Evolutionary conservation across 1,140 invertebrate genomes (phyloP).

Genomic region (Drosophila varians): DNA sequence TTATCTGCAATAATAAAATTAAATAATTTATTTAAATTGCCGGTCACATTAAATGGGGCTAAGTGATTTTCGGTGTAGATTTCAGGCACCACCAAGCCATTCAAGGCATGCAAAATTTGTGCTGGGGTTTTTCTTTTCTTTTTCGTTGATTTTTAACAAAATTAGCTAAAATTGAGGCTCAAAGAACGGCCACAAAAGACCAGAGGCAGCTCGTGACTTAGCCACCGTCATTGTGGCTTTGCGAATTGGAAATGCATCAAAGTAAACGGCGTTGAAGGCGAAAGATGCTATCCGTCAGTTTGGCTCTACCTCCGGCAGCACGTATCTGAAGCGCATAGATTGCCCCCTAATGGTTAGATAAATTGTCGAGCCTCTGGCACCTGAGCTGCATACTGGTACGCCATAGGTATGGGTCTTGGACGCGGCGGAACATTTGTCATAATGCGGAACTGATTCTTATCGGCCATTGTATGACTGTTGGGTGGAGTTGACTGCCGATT

Average conservation of each 20-base stretch:
- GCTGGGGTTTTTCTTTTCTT: slow-evolving; percentile 7
- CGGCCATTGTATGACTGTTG: slow-evolving; percentile 8
- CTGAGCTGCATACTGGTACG: slow-evolving; percentile 76
- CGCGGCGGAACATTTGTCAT: slow-evolving; percentile 62
- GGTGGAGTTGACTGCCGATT: slow-evolving; percentile 10
- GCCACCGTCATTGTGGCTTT: slow-evolving; percentile 32
- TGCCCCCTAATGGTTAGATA: slow-evolving; percentile 59
- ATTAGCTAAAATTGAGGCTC: slow-evolving; percentile 56
- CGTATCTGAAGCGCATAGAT: slow-evolving; percentile 61
- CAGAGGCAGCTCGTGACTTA: slow-evolving; percentile 62
- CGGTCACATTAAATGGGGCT: slow-evolving; percentile 62
- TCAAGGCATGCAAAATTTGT: slow-evolving; percentile 57
- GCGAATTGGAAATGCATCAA: slow-evolving; percentile 57
- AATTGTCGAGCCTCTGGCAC: slow-evolving; percentile 50
- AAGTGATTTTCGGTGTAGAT: slow-evolving; percentile 76
- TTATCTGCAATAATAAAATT: slow-evolving; percentile 76
- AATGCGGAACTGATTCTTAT: slow-evolving; percentile 66
- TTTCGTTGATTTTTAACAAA: slow-evolving; percentile 31
- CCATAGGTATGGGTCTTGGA: slow-evolving; percentile 3
- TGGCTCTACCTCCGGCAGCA: slow-evolving; percentile 48
- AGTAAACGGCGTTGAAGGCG: slow-evolving; percentile 53
- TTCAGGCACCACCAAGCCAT: slow-evolving; percentile 34
- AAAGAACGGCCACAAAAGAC: slow-evolving; percentile 43
- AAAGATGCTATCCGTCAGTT: slow-evolving; percentile 63
- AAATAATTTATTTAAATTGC: slow-evolving; percentile 80